Evolutionary conservation across 2,888 invertebrate genomes (phyloP).

Genomic region (Eustalomyia histrio): DNA sequence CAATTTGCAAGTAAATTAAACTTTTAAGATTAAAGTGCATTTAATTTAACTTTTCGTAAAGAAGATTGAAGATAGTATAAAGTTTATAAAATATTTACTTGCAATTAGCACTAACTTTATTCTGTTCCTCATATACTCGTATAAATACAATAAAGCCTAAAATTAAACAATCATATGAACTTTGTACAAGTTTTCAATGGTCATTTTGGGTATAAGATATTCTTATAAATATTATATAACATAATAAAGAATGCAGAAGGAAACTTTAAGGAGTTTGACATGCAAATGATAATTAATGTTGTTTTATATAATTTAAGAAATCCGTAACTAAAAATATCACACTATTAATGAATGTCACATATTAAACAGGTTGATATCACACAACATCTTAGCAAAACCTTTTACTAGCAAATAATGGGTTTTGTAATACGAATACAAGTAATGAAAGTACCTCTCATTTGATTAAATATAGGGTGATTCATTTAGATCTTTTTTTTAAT

Average conservation of each 20-base stretch:
- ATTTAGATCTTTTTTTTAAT: no score
- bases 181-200: neutral
- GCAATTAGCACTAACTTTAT: conserved; percentile 56
- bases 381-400: neutral
- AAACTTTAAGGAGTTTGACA: conserved; percentile 4
- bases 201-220: neutral
- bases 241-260: neutral
- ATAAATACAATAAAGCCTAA: neutral
- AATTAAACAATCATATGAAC: neutral
- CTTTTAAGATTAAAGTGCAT: conserved; percentile 32
- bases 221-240: conserved; percentile 2
- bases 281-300: conserved; percentile 33
- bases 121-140: neutral
- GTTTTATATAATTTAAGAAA: conserved; percentile 47
- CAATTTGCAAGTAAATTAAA: conserved; percentile 35
- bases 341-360: neutral
- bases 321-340: conserved; percentile 9
- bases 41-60: conserved; percentile 50
- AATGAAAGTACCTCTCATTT: no score
- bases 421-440: no score
- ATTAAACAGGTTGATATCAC: neutral
- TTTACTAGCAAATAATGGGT: no score
- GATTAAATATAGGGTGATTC: no score
- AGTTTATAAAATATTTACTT: conserved; percentile 59
- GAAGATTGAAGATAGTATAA: conserved; percentile 50